Percentiles rank a stretch among this genome's conserved stretches.
phyloP scores from a whole-genome alignment of 2,113 vertebrate species.

The Montifringilla adamsi region DNA sequence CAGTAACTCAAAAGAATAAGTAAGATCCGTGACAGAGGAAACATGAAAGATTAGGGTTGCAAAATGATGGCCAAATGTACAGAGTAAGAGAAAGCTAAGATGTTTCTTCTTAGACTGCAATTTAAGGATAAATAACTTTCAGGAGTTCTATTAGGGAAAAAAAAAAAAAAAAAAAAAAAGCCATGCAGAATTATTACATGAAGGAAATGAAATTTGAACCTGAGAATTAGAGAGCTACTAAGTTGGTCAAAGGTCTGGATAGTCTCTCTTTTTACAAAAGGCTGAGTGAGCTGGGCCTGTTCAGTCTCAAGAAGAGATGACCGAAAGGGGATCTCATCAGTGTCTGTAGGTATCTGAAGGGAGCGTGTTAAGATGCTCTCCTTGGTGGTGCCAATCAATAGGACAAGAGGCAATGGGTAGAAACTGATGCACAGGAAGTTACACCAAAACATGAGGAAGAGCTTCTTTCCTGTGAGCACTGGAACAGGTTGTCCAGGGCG shows the following conservation, averaged over 20 bases:
- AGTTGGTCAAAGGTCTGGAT: not conserved
- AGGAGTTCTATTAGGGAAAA: not conserved
- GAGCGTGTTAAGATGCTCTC: not conserved
- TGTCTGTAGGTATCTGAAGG: not conserved
- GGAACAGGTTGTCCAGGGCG: not conserved
- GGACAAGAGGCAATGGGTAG: not conserved
- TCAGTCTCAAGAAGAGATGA: not conserved
- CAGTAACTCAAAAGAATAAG: not conserved
- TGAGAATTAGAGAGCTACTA: not conserved
- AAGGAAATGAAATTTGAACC: not conserved
- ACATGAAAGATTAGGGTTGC: not conserved
- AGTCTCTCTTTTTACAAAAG: not conserved
- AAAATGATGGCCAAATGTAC: not conserved
- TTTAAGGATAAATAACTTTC: not conserved
- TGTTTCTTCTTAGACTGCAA: not conserved
- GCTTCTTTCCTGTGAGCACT: not conserved
- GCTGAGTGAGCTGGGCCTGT: not conserved
- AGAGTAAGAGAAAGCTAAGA: not conserved
- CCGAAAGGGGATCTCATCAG: not conserved
- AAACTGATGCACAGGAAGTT: not conserved
- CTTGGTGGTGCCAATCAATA: not conserved
- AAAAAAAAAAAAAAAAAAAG: too few species aligned
- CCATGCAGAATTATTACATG: accelerated
- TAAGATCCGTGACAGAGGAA: not conserved
- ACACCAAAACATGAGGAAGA: not conserved